Conservation (phyloP, 2,113 vertebrate genomes). For the Leuciscus idus region DNA sequence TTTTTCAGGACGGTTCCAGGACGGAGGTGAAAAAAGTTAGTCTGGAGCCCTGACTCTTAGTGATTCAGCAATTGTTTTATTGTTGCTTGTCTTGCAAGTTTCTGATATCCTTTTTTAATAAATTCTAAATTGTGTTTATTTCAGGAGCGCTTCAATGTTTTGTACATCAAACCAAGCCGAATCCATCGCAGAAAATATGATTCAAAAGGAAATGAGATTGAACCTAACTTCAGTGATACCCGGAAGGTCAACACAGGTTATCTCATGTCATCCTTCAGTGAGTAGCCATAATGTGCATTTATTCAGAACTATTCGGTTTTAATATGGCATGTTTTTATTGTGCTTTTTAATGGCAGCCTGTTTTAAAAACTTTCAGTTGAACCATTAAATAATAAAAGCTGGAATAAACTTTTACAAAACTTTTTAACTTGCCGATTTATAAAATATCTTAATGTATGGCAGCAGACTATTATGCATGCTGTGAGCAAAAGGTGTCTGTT, state of each 20-base stretch:
- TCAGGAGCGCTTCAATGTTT: conserved; percentile 81
- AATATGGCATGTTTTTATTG: background rate
- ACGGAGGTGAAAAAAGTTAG: no score
- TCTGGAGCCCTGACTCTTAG: background rate
- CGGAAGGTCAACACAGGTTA: conserved; percentile 87
- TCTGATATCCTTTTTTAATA: background rate
- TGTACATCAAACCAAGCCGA: conserved; percentile 78
- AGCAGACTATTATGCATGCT: background rate
- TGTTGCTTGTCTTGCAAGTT: no score
- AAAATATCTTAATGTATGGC: background rate
- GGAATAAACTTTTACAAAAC: background rate
- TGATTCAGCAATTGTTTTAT: background rate
- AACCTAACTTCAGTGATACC: conserved; percentile 86
- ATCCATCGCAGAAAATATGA: conserved; percentile 83
- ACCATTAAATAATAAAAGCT: background rate
- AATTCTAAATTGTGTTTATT: background rate
- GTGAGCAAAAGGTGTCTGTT: background rate
- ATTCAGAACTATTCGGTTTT: background rate
- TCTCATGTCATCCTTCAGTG: conserved; percentile 90
- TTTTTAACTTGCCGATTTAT: background rate
- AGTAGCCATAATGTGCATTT: conserved; percentile 63
- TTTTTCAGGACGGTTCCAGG: no score
- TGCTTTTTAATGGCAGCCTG: background rate
- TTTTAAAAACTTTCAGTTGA: background rate
- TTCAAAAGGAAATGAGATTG: conserved; percentile 80